Conservation (phyloP, 2,797 vertebrate species). For the Phataginus tricuspis region DNA sequence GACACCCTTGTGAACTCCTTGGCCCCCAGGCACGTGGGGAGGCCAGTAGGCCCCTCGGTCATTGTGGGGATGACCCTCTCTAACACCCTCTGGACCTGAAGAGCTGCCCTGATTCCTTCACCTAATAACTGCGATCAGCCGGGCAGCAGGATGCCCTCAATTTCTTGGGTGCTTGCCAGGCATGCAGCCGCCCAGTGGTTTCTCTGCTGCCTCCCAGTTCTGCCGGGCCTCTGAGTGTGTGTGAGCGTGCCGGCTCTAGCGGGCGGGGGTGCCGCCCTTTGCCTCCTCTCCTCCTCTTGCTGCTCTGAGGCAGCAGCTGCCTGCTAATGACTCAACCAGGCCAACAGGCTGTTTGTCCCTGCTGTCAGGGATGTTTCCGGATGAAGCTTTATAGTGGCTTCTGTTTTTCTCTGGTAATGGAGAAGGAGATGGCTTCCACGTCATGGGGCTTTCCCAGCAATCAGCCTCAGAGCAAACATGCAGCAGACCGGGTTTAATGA, state of each 20-base stretch:
- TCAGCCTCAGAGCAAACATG: conserved; percentile 62
- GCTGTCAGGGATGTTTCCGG: conserved; percentile 77
- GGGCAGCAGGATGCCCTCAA: not conserved
- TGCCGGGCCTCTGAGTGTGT: too few relatives aligned
- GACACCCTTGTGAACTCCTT: not conserved
- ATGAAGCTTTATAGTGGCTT: conserved; percentile 66
- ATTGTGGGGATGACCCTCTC: not conserved
- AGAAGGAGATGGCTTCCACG: conserved; percentile 57
- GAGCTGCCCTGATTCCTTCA: not conserved
- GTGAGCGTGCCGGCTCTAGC: too few relatives aligned
- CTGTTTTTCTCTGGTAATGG: conserved; percentile 75
- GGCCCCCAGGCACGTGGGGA: not conserved
- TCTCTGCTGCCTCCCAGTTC: not conserved
- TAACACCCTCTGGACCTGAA: not conserved
- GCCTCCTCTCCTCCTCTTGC: not conserved
- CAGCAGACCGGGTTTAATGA: conserved; percentile 41
- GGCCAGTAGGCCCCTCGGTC: not conserved
- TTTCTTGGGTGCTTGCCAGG: not conserved
- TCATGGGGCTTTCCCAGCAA: conserved; percentile 76
- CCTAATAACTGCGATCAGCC: not conserved
- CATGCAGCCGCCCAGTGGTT: not conserved
- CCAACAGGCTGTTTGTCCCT: conserved; percentile 67
- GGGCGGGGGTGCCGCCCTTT: not conserved
- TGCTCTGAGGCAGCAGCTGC: conserved; percentile 55
- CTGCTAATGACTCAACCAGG: conserved; percentile 75